Conservation (phyloP, 2,888 invertebrate species). For the Rhagium mordax region DNA sequence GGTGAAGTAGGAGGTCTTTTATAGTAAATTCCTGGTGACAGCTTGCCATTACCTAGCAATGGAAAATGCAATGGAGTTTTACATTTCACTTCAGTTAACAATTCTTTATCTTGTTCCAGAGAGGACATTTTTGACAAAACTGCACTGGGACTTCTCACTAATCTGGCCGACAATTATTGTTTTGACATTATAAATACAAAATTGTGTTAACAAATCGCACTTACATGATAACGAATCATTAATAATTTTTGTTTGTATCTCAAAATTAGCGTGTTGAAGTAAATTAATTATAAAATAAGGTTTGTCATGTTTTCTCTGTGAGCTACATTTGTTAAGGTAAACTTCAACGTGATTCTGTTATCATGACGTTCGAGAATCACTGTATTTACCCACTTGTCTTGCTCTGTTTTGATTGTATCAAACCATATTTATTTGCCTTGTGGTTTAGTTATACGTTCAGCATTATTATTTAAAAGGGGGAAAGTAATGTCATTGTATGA, state of each 20-base stretch:
- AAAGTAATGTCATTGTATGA: background rate
- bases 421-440: slow-evolving; percentile 6
- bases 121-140: slow-evolving; percentile 37
- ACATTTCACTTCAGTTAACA: slow-evolving; percentile 36
- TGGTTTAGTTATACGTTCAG: slow-evolving; percentile 12
- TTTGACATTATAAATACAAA: slow-evolving; percentile 18
- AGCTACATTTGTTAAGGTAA: slow-evolving; percentile 32
- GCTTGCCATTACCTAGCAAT: slow-evolving; percentile 33
- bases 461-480: background rate
- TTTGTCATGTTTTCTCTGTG: slow-evolving; percentile 22
- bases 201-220: slow-evolving; percentile 20
- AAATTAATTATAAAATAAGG: slow-evolving; percentile 47
- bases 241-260: slow-evolving; percentile 42
- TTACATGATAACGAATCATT: slow-evolving; percentile 43
- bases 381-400: slow-evolving; percentile 20
- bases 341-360: slow-evolving; percentile 50
- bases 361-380: slow-evolving; percentile 44
- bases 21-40: slow-evolving; percentile 45
- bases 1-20: slow-evolving; percentile 47
- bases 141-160: slow-evolving; percentile 11
- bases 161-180: background rate
- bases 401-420: slow-evolving; percentile 23
- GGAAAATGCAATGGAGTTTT: slow-evolving; percentile 30
- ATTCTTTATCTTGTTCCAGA: slow-evolving; percentile 39
- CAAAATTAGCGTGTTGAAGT: slow-evolving; percentile 46